These are phyloP conservation scores for Oophaga pumilio DNA, from an alignment of 2,113 vertebrate species.

Conservation along the genomic window DNA sequence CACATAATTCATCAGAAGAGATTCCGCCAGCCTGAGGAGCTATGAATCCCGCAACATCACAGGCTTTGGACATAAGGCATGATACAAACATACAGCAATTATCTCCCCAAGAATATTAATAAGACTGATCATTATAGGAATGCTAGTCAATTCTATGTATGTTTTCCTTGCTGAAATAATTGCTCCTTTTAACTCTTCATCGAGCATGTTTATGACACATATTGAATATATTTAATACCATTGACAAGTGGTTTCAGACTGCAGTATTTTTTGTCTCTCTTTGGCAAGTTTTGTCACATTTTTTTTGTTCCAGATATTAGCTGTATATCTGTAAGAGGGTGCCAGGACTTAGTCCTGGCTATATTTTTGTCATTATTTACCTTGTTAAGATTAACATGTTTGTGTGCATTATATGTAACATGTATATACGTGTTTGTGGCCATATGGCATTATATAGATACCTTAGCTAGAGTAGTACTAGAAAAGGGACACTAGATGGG, in stretches of 20 bases:
- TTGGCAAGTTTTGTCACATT: too few relatives aligned
- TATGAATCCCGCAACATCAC: conserved; percentile 42
- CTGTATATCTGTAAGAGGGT: too few relatives aligned
- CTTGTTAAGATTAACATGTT: too few relatives aligned
- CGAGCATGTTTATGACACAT: background rate
- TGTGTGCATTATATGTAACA: too few relatives aligned
- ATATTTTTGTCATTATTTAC: too few relatives aligned
- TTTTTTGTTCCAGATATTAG: too few relatives aligned
- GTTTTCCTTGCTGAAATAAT: conserved; percentile 8
- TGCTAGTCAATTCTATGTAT: background rate
- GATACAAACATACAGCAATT: conserved; percentile 33
- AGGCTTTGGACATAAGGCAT: conserved; percentile 22
- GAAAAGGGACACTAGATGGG: too few relatives aligned
- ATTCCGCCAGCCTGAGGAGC: conserved; percentile 34
- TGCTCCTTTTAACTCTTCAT: conserved; percentile 3
- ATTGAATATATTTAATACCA: background rate
- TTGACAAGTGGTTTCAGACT: background rate
- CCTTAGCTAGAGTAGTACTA: too few relatives aligned
- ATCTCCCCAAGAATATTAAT: conserved; percentile 40
- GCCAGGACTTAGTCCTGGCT: too few relatives aligned
- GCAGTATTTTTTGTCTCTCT: too few relatives aligned
- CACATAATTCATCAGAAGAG: conserved; percentile 46
- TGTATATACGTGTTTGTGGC: too few relatives aligned
- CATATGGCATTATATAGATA: too few relatives aligned
- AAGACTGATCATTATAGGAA: background rate